These are phyloP conservation scores for Poeciliopsis infans DNA, from an alignment of 2,797 vertebrate species.

Conservation along the genomic window DNA sequence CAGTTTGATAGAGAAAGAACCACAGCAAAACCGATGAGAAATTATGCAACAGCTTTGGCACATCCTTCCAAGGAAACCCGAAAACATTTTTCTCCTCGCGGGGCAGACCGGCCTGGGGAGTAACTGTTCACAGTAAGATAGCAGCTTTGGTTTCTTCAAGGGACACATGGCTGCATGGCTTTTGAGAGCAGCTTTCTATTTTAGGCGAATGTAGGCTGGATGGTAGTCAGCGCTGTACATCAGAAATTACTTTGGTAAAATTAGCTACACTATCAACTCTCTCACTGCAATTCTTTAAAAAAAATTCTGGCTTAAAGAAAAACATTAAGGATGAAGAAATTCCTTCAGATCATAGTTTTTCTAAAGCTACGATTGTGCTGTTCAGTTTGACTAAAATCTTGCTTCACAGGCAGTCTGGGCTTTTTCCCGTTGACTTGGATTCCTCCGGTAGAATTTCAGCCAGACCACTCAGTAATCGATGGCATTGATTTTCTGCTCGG, in stretches of 20 bases:
- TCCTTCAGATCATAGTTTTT: neutral
- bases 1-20: constrained; percentile 16
- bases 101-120: constrained; percentile 52
- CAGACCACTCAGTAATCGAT: too few relatives aligned
- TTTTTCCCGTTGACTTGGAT: too few relatives aligned
- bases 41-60: constrained; percentile 53
- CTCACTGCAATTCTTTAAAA: neutral
- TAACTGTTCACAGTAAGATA: constrained; percentile 67
- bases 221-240: constrained; percentile 34
- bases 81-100: constrained; percentile 55
- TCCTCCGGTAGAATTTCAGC: too few relatives aligned
- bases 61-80: constrained; percentile 35
- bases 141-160: constrained; percentile 51
- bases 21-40: constrained; percentile 42
- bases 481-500: too few relatives aligned
- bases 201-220: constrained; percentile 44
- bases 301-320: neutral
- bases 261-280: constrained; percentile 2
- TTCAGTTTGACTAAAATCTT: too few relatives aligned
- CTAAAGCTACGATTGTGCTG: neutral
- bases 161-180: constrained; percentile 53
- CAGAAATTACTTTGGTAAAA: constrained; percentile 17
- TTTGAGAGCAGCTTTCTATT: constrained; percentile 60
- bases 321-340: neutral
- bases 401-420: too few relatives aligned